phyloP scores from a whole-genome alignment of 1,140 invertebrate genomes.

The Araneus ventricosus region DNA sequence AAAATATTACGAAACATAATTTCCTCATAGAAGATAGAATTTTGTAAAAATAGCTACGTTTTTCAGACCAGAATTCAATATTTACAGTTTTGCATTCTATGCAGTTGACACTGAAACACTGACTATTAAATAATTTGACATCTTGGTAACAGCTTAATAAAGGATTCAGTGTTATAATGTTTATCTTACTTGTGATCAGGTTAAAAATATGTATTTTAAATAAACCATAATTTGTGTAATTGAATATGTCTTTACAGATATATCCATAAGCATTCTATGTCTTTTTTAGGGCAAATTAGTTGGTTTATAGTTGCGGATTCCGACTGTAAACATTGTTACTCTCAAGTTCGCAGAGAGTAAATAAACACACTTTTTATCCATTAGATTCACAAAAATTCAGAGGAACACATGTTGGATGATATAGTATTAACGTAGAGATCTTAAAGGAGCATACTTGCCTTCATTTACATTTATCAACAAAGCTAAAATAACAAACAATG shows the following conservation, averaged over 20 bases:
- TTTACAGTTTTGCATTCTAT: too few relatives aligned
- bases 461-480: slow-evolving; percentile 25
- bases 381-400: background rate
- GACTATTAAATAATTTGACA: too few relatives aligned
- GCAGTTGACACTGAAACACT: too few relatives aligned
- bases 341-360: background rate
- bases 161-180: too few relatives aligned
- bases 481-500: background rate
- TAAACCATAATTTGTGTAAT: too few relatives aligned
- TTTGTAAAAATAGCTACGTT: too few relatives aligned
- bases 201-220: too few relatives aligned
- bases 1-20: too few relatives aligned
- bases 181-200: too few relatives aligned
- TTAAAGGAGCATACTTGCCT: slow-evolving; percentile 46
- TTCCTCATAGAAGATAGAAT: too few relatives aligned
- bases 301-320: background rate
- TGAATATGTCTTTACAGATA: background rate
- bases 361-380: background rate
- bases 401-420: background rate
- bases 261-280: background rate
- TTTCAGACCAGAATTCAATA: too few relatives aligned
- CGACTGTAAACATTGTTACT: background rate
- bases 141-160: too few relatives aligned
- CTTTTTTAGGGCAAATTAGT: background rate
- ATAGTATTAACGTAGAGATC: background rate